A percentile compares a stretch with the other conserved stretches of the same genome.
Evolutionary conservation across 2,797 vertebrate genomes (phyloP).

Genomic region (Huso huso): DNA sequence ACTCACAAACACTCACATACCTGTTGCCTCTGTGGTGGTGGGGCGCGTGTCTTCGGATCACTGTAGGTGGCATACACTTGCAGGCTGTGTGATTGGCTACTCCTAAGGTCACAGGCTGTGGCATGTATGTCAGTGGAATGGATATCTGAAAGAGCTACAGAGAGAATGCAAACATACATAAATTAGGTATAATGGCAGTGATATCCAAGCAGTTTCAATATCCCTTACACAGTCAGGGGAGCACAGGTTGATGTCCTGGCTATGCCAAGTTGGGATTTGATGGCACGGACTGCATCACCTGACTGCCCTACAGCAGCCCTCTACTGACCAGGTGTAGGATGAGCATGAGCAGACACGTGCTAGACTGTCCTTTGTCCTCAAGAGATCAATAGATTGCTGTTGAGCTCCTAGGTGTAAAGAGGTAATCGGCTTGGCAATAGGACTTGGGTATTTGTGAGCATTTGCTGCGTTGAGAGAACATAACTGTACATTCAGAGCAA

Average conservation of each 20-base stretch:
- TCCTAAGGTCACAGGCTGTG: slow-evolving; percentile 81
- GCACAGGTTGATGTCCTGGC: no score
- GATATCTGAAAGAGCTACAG: slow-evolving; percentile 80
- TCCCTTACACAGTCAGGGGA: not conserved
- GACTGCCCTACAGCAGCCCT: no score
- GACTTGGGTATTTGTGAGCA: not conserved
- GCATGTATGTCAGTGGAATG: slow-evolving; percentile 78
- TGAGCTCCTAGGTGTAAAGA: no score
- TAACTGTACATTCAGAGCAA: not conserved
- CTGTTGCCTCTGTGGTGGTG: slow-evolving; percentile 41
- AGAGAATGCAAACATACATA: not conserved
- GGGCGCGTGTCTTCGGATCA: slow-evolving; percentile 63
- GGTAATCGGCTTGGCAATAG: not conserved
- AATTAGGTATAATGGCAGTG: not conserved
- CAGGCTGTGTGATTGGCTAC: slow-evolving; percentile 91
- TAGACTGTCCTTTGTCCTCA: no score
- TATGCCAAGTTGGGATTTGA: no score
- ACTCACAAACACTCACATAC: slow-evolving; percentile 36
- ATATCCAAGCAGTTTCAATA: not conserved
- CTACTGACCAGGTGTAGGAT: no score
- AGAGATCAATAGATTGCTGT: no score
- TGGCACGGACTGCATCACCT: no score
- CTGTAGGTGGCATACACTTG: slow-evolving; percentile 70
- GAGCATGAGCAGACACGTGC: no score
- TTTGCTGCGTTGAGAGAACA: no score